Evolutionary conservation across 2,113 vertebrate genomes (phyloP).

Genomic region (Boleophthalmus pectinirostris): DNA sequence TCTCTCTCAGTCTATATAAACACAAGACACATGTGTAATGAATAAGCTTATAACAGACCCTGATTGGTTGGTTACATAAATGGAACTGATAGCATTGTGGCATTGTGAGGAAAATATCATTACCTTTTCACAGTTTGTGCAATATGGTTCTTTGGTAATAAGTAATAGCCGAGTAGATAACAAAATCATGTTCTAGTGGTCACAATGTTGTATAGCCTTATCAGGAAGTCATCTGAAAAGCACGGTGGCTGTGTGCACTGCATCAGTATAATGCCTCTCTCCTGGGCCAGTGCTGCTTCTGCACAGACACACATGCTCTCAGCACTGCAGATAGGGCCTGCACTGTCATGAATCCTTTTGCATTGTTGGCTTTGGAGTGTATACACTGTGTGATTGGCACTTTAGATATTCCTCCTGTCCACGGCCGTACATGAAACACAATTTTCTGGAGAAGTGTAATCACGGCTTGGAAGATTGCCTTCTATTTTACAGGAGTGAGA

Average conservation of each 20-base stretch:
- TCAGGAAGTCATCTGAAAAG: constrained; percentile 34
- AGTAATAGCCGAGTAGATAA: constrained; percentile 1
- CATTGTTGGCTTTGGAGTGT: constrained; percentile 58
- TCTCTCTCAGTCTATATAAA: constrained; percentile 58
- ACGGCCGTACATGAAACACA: constrained; percentile 65
- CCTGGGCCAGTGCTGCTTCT: constrained; percentile 31
- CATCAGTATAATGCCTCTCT: constrained; percentile 49
- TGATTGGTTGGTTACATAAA: constrained; percentile 38
- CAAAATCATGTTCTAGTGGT: constrained; percentile 9
- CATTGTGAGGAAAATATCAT: neutral
- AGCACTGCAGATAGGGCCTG: constrained; percentile 45
- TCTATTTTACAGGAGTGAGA: constrained; percentile 70
- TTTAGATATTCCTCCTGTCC: constrained; percentile 61
- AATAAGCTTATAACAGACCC: constrained; percentile 49
- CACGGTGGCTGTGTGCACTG: constrained; percentile 20
- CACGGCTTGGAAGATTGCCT: constrained; percentile 69
- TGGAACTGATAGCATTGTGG: constrained; percentile 10
- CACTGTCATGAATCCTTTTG: constrained; percentile 56
- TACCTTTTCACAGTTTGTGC: neutral
- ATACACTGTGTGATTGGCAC: constrained; percentile 66
- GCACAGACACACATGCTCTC: constrained; percentile 46
- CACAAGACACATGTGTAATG: constrained; percentile 61
- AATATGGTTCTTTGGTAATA: neutral
- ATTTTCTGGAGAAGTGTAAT: constrained; percentile 70
- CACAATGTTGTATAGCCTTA: constrained; percentile 14